Evolutionary conservation across 2,888 invertebrate species (phyloP).

Genomic region (Caenorhabditis afra): DNA sequence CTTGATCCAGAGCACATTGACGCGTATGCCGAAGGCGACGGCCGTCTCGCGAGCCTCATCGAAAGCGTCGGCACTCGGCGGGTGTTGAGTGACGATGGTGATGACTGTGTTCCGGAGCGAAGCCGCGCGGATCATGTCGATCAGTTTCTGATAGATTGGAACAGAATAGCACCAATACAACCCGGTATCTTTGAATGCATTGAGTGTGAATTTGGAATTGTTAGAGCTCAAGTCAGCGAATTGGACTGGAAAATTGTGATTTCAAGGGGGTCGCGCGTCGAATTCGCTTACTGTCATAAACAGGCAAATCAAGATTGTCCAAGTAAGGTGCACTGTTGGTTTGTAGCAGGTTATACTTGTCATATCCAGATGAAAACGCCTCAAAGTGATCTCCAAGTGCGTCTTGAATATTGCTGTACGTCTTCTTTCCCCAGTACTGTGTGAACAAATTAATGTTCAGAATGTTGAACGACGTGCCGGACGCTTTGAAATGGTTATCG

Average conservation of each 20-base stretch:
- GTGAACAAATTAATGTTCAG: slow-evolving; percentile 51
- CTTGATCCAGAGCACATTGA: slow-evolving; percentile 42
- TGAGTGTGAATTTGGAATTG: neutral
- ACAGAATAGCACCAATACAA: slow-evolving; percentile 49
- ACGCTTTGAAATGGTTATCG: slow-evolving; percentile 17
- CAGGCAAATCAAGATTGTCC: neutral
- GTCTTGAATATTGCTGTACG: slow-evolving; percentile 29
- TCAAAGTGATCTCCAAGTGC: neutral
- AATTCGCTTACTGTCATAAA: neutral
- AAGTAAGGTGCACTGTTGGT: slow-evolving; percentile 14
- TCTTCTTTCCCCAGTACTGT: slow-evolving; percentile 38
- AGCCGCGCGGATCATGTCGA: slow-evolving; percentile 13
- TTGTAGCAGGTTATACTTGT: slow-evolving; percentile 16
- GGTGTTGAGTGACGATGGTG: slow-evolving; percentile 51
- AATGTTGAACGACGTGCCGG: slow-evolving; percentile 31
- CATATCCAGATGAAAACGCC: slow-evolving; percentile 16
- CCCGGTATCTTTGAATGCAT: slow-evolving; percentile 19
- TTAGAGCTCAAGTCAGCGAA: neutral
- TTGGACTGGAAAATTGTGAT: slow-evolving; percentile 14
- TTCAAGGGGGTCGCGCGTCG: no score
- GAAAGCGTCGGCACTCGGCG: slow-evolving; percentile 2
- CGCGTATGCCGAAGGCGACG: slow-evolving; percentile 34
- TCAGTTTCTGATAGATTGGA: slow-evolving; percentile 12
- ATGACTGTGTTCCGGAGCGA: slow-evolving; percentile 34
- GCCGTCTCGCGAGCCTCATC: slow-evolving; percentile 24